Evolutionary conservation across 2,113 vertebrate genomes (phyloP).

Genomic region (Taxidea taxus): DNA sequence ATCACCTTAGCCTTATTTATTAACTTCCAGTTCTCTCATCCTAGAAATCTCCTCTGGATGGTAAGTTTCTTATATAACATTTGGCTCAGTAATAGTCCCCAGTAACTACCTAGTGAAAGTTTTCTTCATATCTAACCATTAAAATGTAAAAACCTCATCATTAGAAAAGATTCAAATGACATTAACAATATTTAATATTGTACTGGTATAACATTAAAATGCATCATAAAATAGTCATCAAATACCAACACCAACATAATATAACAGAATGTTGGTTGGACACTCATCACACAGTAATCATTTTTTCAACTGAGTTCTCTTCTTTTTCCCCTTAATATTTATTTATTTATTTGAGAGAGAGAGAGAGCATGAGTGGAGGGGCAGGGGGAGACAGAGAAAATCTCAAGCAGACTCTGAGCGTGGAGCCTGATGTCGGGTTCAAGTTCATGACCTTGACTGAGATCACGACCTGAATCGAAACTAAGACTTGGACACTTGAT

Average conservation of each 20-base stretch:
- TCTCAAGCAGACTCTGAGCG: not conserved
- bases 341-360: not conserved
- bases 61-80: not conserved
- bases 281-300: not conserved
- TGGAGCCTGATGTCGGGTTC: not conserved
- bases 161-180: not conserved
- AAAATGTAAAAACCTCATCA: not conserved
- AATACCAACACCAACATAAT: not conserved
- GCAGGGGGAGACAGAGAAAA: not conserved
- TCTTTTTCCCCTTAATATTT: not conserved
- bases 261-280: not conserved
- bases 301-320: not conserved
- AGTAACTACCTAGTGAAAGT: not conserved
- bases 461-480: not conserved
- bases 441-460: not conserved
- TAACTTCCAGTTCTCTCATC: not conserved
- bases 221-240: not conserved
- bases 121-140: not conserved
- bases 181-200: not conserved
- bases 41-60: not conserved
- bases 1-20: not conserved
- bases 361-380: not conserved
- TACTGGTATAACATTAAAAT: not conserved
- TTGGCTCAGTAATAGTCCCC: not conserved
- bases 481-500: not conserved